Conservation (phyloP, 2,797 vertebrate genomes). For the Tinamus major region DNA sequence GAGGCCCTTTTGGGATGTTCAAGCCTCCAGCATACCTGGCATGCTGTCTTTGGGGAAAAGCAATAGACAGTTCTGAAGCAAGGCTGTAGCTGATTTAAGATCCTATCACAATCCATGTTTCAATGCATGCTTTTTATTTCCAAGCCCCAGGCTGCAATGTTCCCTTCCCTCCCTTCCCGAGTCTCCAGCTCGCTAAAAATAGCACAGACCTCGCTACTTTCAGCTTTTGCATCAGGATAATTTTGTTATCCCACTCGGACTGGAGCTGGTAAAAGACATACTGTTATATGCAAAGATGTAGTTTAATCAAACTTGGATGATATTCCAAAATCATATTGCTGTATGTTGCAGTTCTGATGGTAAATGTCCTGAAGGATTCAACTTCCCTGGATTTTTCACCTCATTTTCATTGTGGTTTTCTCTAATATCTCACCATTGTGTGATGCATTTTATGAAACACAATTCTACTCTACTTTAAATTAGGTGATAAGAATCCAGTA, state of each 20-base stretch:
- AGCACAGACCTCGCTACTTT: neutral
- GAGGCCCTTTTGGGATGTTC: neutral
- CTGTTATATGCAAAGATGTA: neutral
- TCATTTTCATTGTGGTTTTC: neutral
- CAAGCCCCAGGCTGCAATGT: neutral
- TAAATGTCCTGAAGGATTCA: neutral
- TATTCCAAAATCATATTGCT: neutral
- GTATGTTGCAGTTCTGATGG: neutral
- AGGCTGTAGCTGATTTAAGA: neutral
- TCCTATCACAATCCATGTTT: neutral
- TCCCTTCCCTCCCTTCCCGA: neutral
- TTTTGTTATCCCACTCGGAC: neutral
- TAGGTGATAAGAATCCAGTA: neutral
- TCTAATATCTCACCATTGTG: neutral
- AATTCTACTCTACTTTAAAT: neutral
- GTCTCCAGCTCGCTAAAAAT: neutral
- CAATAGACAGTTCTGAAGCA: neutral
- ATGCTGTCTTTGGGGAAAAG: neutral
- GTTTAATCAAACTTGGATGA: neutral
- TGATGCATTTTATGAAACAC: neutral
- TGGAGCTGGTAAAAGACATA: neutral
- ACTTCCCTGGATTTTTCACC: neutral
- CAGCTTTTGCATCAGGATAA: neutral
- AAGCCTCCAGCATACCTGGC: neutral
- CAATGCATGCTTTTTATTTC: neutral